phyloP scores from a whole-genome alignment of 1,140 invertebrate genomes.

The Alviniconcha marisindica region DNA sequence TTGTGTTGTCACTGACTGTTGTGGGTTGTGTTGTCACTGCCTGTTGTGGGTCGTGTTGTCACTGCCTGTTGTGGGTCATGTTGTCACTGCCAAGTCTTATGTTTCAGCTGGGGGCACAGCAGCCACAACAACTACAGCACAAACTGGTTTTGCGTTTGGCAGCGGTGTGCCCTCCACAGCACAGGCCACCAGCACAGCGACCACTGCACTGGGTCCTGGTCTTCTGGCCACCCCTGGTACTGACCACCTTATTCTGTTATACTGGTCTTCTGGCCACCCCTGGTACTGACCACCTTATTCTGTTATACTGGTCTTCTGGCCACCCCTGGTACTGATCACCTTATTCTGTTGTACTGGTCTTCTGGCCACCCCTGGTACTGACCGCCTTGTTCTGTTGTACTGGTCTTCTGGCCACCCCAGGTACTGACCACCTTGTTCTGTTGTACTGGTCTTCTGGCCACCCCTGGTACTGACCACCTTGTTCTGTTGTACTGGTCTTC shows the following conservation, averaged over 20 bases:
- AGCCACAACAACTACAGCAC: constrained; percentile 32
- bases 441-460: too few relatives aligned
- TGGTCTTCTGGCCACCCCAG: too few relatives aligned
- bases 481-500: too few relatives aligned
- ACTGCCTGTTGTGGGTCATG: not conserved
- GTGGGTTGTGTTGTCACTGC: not conserved
- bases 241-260: not conserved
- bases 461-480: too few relatives aligned
- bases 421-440: too few relatives aligned
- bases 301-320: not conserved
- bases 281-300: not conserved
- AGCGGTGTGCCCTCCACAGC: constrained; percentile 10
- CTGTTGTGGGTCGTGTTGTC: not conserved
- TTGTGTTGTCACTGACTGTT: not conserved
- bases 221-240: constrained; percentile 4
- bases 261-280: not conserved
- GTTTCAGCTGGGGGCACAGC: constrained; percentile 9
- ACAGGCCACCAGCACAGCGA: constrained; percentile 16
- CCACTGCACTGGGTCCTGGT: constrained; percentile 15
- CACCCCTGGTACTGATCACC: not conserved
- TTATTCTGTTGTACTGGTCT: not conserved
- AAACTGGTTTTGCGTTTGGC: constrained; percentile 44
- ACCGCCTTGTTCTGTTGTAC: too few relatives aligned
- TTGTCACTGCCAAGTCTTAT: not conserved
- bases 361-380: not conserved